These are phyloP conservation scores for Perca schrenkii DNA, from an alignment of 2,113 vertebrate genomes.

Conservation along the genomic window DNA sequence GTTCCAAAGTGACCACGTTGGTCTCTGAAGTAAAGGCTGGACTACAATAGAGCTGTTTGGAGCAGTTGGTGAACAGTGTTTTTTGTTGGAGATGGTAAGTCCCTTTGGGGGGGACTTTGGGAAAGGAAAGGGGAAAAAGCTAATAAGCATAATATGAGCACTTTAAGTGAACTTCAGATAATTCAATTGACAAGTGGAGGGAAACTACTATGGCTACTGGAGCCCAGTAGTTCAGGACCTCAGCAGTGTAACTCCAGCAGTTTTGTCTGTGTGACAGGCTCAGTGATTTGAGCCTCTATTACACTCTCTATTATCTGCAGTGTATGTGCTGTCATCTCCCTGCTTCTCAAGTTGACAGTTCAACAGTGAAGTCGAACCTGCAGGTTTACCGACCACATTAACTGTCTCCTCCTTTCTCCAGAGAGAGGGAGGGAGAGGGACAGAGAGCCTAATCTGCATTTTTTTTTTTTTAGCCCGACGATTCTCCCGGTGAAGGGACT, in stretches of 20 bases:
- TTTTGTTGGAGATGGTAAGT: no score
- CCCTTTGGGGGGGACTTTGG: no score
- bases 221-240: neutral
- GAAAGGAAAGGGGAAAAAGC: no score
- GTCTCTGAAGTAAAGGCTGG: no score
- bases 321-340: neutral
- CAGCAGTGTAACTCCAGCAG: neutral
- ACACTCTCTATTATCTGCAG: neutral
- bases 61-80: no score
- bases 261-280: neutral
- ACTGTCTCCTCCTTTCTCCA: neutral
- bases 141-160: no score
- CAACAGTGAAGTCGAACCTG: neutral
- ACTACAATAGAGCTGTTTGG: no score
- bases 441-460: slow-evolving; percentile 16
- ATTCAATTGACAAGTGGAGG: no score
- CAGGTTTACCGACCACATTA: neutral
- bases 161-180: no score
- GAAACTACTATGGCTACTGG: neutral
- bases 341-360: neutral
- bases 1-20: no score
- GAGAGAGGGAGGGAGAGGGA: neutral
- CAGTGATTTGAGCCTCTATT: neutral
- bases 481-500: slow-evolving; percentile 20
- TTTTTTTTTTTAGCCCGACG: neutral